Evolutionary conservation across 2,797 vertebrate genomes (phyloP).

Genomic region (Odontamblyopus lacepedii): DNA sequence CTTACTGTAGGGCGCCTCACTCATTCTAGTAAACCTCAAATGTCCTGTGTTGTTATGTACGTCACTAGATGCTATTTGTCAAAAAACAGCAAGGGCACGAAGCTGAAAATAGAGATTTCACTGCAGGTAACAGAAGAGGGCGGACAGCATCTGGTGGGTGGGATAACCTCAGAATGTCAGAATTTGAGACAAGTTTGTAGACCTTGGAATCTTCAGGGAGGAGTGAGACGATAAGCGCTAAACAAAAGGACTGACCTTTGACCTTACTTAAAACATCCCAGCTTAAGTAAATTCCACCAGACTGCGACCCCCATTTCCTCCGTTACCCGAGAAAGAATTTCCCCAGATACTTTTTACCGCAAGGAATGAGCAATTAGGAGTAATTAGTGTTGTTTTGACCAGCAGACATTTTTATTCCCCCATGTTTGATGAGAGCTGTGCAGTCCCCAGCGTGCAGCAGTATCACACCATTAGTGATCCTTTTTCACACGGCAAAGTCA

Average conservation of each 20-base stretch:
- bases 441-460: constrained; percentile 50
- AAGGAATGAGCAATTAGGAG: constrained; percentile 61
- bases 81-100: constrained; percentile 29
- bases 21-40: constrained; percentile 31
- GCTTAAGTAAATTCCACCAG: constrained; percentile 66
- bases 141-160: constrained; percentile 7
- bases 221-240: constrained; percentile 6
- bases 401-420: constrained; percentile 31
- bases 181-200: constrained; percentile 3
- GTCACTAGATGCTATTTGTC: constrained; percentile 30
- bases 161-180: constrained; percentile 30
- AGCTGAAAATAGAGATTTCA: constrained; percentile 28
- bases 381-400: constrained; percentile 47
- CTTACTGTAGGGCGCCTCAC: constrained; percentile 22
- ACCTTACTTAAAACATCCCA: constrained; percentile 46
- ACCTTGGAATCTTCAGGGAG: constrained; percentile 1
- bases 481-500: constrained; percentile 50
- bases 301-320: constrained; percentile 8
- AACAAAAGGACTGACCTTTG: constrained; percentile 69
- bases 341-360: constrained; percentile 32
- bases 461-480: constrained; percentile 54
- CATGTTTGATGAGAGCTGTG: constrained; percentile 40
- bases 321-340: constrained; percentile 14
- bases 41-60: constrained; percentile 13
- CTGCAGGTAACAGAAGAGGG: constrained; percentile 12